Evolutionary conservation across 1,140 invertebrate species (phyloP), one percentile per base, ranked within the genome.

Genomic region (Tetramorium simillimum): DNA sequence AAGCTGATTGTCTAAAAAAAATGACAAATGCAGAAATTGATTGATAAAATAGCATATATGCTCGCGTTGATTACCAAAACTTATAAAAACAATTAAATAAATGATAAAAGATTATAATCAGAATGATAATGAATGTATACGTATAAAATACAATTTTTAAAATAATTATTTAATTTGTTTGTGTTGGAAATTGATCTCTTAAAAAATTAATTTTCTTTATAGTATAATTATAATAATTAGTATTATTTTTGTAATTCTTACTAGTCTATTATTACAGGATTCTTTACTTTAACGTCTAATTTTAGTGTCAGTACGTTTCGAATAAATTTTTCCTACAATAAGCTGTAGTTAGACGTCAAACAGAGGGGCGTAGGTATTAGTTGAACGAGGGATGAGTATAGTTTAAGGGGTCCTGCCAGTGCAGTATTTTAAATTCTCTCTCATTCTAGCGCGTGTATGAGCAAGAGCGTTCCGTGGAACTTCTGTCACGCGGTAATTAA

Each of bases 401-500:
- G 21, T 73, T 72, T 33, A 58, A 46, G 53, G 40, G 49, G 24
- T 62, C 18, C 14, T 49, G 40, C n/a, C 12, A 16, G 28, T 49
- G 51, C 51, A 16, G 21, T 73, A 16, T 82, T 82, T 82, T 46
- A 73, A 72, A 85, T 18, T 28, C 60, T 53, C 60, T 51, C 37
- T 67, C 21, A 33, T 82, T 86, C 14, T 81, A 14, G 28, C 28
- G 40, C 12, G 69, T 67, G 18, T 49, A 14, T 21, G 18, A 21
- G 9, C 14, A 14, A 53, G 21, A 72, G 21, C 12, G 37, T 58
- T 82, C 46, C 24, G 16, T 60, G 33, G 7, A 82, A 82, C 21
- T 82, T 73, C 7, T 28, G 40, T 14, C 40, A 43, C 24, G 18
- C 21, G 51, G 78, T 82, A 82, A 82, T 82, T 82, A 82, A 82